Percentiles rank a stretch among this genome's conserved stretches.
Evolutionary conservation across 1,140 invertebrate genomes (phyloP).

Genomic region (Acromyrmex heyeri): DNA sequence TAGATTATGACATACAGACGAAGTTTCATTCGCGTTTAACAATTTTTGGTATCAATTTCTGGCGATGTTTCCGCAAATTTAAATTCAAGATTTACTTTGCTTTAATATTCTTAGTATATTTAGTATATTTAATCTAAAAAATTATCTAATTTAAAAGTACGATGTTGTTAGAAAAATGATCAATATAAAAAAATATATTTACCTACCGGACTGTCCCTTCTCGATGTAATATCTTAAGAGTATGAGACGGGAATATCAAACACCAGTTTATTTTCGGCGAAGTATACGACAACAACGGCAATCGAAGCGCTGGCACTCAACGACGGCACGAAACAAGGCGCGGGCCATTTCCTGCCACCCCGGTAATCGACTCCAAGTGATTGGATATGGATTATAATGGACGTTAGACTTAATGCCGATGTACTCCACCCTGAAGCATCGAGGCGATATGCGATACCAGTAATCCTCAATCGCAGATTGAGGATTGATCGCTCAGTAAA

Average conservation of each 20-base stretch:
- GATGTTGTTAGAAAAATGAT: not conserved
- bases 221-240: slow-evolving; percentile 28
- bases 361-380: slow-evolving; percentile 81
- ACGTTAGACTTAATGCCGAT: slow-evolving; percentile 66
- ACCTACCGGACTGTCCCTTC: not conserved
- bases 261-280: slow-evolving; percentile 64
- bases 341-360: slow-evolving; percentile 78
- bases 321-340: slow-evolving; percentile 73
- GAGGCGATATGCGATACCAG: slow-evolving; percentile 24
- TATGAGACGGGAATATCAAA: slow-evolving; percentile 10
- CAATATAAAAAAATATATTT: slow-evolving; percentile 35
- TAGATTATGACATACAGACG: not conserved
- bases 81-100: not conserved
- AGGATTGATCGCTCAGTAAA: slow-evolving; percentile 19
- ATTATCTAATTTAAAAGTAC: not conserved
- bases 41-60: not conserved
- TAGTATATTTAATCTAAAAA: not conserved
- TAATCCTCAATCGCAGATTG: slow-evolving; percentile 26
- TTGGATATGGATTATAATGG: slow-evolving; percentile 79
- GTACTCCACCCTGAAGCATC: slow-evolving; percentile 55
- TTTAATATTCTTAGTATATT: not conserved
- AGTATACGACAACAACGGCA: slow-evolving; percentile 51
- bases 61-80: not conserved
- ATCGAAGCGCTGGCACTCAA: slow-evolving; percentile 17
- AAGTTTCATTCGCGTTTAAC: not conserved